These are phyloP conservation scores for Centropristis striata DNA, from an alignment of 2,113 vertebrate species.

Conservation along the genomic window DNA sequence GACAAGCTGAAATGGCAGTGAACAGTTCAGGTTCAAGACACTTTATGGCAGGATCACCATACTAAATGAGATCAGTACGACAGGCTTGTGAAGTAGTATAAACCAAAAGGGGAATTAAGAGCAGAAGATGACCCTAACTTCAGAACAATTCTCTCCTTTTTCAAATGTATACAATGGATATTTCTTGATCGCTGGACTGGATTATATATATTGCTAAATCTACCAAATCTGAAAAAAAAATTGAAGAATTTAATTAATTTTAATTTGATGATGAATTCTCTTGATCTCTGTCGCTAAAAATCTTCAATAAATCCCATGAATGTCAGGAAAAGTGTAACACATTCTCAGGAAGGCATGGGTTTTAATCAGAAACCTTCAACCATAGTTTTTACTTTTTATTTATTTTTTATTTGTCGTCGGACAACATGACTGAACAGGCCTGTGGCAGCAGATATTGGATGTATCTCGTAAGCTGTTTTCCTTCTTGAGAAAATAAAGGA, in stretches of 20 bases:
- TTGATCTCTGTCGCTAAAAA: background rate
- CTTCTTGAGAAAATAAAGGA: conserved; percentile 64
- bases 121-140: conserved; percentile 15
- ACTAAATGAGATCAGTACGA: background rate
- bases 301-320: background rate
- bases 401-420: conserved; percentile 9
- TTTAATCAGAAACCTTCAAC: conserved; percentile 1
- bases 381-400: background rate
- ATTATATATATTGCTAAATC: background rate
- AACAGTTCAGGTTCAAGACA: background rate
- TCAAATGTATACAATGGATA: conserved; percentile 6
- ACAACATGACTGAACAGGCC: conserved; percentile 29
- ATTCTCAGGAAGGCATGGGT: background rate
- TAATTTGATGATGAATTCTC: background rate
- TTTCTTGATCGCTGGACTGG: background rate
- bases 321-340: background rate
- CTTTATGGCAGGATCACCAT: too few species aligned
- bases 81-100: too few species aligned
- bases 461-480: conserved; percentile 51
- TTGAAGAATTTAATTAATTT: background rate
- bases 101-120: too few species aligned
- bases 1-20: background rate
- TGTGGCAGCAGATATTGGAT: conserved; percentile 33
- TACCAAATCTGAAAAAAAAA: background rate
- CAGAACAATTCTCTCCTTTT: background rate